These are phyloP conservation scores for Lamprotornis superbus DNA, from an alignment of 2,113 vertebrate species.

Conservation along the genomic window DNA sequence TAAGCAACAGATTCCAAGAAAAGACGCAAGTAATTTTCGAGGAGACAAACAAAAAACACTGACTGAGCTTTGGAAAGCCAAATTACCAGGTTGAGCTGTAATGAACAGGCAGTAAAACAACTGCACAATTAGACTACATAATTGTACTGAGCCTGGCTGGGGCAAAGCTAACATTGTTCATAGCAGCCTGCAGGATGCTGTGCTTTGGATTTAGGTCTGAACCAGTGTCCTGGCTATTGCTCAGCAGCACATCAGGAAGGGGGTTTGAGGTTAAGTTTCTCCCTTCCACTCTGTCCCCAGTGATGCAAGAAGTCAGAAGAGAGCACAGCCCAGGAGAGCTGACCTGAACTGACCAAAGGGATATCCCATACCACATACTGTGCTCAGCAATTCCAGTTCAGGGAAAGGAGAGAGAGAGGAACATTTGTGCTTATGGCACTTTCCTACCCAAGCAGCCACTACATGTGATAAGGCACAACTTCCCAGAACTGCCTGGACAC, in stretches of 20 bases:
- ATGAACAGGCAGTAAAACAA: neutral
- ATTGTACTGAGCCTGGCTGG: neutral
- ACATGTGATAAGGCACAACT: fast-evolving
- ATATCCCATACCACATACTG: neutral
- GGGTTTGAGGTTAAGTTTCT: fast-evolving
- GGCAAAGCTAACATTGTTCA: neutral
- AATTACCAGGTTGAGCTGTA: neutral
- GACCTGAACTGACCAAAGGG: neutral
- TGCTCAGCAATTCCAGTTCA: neutral
- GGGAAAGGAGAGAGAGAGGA: neutral
- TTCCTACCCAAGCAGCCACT: neutral
- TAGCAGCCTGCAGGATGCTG: neutral
- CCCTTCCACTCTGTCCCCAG: neutral
- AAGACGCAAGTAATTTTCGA: neutral
- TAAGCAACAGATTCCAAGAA: neutral
- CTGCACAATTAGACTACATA: neutral
- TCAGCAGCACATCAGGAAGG: neutral
- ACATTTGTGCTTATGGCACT: neutral
- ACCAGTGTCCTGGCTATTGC: neutral
- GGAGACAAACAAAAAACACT: neutral
- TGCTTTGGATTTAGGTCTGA: neutral
- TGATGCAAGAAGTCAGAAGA: neutral
- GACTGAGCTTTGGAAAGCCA: neutral
- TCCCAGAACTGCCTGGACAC: neutral
- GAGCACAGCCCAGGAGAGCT: neutral